Base-by-base conservation (phyloP, 1,140 invertebrate genomes). In the Callitettix versicolor region DNA sequence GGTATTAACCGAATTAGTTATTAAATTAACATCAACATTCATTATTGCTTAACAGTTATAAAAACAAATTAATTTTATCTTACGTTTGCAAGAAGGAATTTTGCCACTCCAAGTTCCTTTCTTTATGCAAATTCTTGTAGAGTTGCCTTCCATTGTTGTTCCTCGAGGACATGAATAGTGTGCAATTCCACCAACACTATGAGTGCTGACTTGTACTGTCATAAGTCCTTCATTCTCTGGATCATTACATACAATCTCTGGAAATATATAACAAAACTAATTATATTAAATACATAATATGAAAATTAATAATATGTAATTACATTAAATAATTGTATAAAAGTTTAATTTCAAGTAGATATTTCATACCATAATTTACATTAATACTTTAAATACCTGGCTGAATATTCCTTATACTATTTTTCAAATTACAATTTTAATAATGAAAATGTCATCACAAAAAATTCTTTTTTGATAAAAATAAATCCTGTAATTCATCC, bases 91-190 rank as follows among this genome's bases (percentile, higher is more conserved):
- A 5, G 73, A 73, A 0, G 92, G 90, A 34, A 80, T 74, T 46
- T 73, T 73, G 21, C 88, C 88, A 44, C 78, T 84, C 93, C 93
- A 97, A 11, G 78, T 75, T 38, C 91, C 90, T 63, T 82, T 85
- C 44, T 80, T 77, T 52, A 80, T 69, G 67, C 87, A 93, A n/a
- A 76, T 73, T 61, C 89, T 79, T 2, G 83, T 85, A 38, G 78
- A 75, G 60, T 91, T 88, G 22, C 91, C 91, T 58, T 83, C 76
- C 66, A 95, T 76, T 24, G 77, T 78, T 64, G 85, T 86, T 0
- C 92, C 92, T 63, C 81, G 76, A 15, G 82, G 77, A 67, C 93
- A 96, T 17, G 79, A 76, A 65, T 94, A 95, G 60, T 80, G 79
- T 1, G 85, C 86, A 38, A 84, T 73, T 0, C 84, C 81, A 12